A percentile compares a stretch with the other conserved stretches of the same genome.
Conservation (phyloP, 2,113 vertebrate genomes). For the Osmerus mordax region DNA sequence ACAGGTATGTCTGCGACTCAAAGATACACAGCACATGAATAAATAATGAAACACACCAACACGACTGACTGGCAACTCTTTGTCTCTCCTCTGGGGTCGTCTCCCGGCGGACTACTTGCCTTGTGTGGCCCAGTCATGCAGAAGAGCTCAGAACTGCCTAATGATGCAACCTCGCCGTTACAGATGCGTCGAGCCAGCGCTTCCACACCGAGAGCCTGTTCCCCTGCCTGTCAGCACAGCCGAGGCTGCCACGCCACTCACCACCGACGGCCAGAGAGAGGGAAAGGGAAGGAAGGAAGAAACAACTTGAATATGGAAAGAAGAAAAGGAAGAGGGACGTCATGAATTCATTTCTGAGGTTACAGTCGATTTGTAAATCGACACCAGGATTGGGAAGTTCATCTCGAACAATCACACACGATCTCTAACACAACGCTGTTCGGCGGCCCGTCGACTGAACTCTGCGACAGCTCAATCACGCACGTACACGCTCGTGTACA, state of each 20-base stretch:
- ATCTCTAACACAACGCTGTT: slow-evolving; percentile 56
- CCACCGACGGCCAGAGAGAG: too few species aligned
- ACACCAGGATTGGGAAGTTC: background rate
- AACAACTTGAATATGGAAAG: too few species aligned
- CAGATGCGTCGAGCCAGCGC: background rate
- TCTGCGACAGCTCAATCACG: slow-evolving; percentile 52
- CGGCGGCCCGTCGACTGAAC: slow-evolving; percentile 79
- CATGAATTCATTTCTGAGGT: background rate
- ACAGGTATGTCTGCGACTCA: too few species aligned
- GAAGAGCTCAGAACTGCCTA: background rate
- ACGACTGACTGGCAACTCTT: background rate
- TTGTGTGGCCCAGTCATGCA: slow-evolving; percentile 8
- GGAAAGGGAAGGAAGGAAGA: too few species aligned
- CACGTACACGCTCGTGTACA: background rate
- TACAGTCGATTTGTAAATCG: background rate
- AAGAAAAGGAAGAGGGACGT: too few species aligned
- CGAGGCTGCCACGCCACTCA: too few species aligned
- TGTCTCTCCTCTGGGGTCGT: background rate
- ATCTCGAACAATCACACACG: background rate
- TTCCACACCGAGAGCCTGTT: too few species aligned
- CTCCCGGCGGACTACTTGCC: background rate
- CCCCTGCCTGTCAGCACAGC: too few species aligned
- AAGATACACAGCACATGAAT: background rate
- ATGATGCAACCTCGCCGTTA: background rate
- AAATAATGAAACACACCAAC: background rate